Evolutionary conservation across 1,140 invertebrate species (phyloP).

Genomic region (Leptinotarsa defecta): DNA sequence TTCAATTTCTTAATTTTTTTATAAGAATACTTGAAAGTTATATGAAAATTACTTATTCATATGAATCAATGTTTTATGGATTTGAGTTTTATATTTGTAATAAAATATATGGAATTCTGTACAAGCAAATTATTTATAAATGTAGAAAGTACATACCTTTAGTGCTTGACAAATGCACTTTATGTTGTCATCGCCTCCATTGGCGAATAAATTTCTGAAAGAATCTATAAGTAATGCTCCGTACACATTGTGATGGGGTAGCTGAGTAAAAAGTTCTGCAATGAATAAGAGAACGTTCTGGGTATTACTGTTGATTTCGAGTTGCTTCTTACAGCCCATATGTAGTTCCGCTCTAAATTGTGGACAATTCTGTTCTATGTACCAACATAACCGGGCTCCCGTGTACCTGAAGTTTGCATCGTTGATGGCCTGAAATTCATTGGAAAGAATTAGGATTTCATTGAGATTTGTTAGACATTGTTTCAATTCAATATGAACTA

Average conservation of each 20-base stretch:
- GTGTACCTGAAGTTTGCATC: conserved; percentile 51
- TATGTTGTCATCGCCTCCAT: conserved; percentile 56
- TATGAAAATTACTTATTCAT: too few species aligned
- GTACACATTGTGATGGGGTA: conserved; percentile 47
- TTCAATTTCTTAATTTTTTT: too few species aligned
- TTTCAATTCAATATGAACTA: too few species aligned
- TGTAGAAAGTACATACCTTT: conserved; percentile 51
- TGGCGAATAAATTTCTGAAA: conserved; percentile 42
- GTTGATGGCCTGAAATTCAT: conserved; percentile 43
- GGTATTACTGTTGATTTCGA: conserved; percentile 44
- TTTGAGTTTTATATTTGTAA: too few species aligned
- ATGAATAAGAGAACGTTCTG: conserved; percentile 50
- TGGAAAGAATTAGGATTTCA: background rate
- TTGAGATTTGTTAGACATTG: too few species aligned
- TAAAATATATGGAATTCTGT: too few species aligned
- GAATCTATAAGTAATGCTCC: conserved; percentile 45
- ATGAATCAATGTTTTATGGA: too few species aligned
- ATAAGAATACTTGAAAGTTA: too few species aligned
- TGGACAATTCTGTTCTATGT: conserved; percentile 47
- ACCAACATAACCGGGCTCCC: conserved; percentile 49
- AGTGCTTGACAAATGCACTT: conserved; percentile 63
- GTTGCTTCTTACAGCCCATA: conserved; percentile 46
- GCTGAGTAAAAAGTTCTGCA: conserved; percentile 52
- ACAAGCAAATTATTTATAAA: too few species aligned
- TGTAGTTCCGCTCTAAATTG: conserved; percentile 48